These are phyloP conservation scores for Drosophila punjabiensis DNA, from an alignment of 1,140 invertebrate genomes.

Conservation along the genomic window DNA sequence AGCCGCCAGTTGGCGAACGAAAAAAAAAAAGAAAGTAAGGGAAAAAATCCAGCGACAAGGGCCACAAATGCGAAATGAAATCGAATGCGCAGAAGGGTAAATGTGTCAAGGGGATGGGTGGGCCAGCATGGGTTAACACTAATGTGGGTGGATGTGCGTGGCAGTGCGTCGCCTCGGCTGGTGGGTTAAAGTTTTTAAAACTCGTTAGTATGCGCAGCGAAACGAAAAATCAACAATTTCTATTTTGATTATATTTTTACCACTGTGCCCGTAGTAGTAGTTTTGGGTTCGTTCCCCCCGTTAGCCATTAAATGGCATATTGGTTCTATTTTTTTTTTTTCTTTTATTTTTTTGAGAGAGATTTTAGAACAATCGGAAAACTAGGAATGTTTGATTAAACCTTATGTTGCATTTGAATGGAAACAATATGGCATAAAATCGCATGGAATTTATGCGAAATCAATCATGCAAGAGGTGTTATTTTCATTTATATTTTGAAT, in stretches of 20 bases:
- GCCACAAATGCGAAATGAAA: slow-evolving; percentile 79
- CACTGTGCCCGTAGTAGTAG: slow-evolving; percentile 40
- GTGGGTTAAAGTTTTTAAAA: slow-evolving; percentile 68
- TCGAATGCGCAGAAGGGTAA: slow-evolving; percentile 62
- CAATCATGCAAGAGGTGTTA: no score
- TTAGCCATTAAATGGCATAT: slow-evolving; percentile 51
- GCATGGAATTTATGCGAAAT: neutral
- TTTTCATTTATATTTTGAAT: neutral
- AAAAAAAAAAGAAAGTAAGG: slow-evolving; percentile 15
- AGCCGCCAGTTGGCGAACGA: slow-evolving; percentile 72
- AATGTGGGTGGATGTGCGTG: slow-evolving; percentile 47
- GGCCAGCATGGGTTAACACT: slow-evolving; percentile 54
- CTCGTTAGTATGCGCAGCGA: slow-evolving; percentile 82
- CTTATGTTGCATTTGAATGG: slow-evolving; percentile 4
- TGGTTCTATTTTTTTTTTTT: neutral
- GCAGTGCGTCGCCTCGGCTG: slow-evolving; percentile 24
- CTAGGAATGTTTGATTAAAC: slow-evolving; percentile 4
- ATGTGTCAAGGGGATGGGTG: slow-evolving; percentile 54
- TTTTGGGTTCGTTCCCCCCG: slow-evolving; percentile 28
- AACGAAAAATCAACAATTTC: slow-evolving; percentile 83
- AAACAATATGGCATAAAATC: neutral
- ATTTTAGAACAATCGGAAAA: slow-evolving; percentile 2
- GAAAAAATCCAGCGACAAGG: slow-evolving; percentile 37
- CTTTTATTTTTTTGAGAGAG: neutral
- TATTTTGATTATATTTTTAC: slow-evolving; percentile 76